Base-by-base conservation (phyloP, 1,140 invertebrate genomes). In the Wasmannia auropunctata region DNA sequence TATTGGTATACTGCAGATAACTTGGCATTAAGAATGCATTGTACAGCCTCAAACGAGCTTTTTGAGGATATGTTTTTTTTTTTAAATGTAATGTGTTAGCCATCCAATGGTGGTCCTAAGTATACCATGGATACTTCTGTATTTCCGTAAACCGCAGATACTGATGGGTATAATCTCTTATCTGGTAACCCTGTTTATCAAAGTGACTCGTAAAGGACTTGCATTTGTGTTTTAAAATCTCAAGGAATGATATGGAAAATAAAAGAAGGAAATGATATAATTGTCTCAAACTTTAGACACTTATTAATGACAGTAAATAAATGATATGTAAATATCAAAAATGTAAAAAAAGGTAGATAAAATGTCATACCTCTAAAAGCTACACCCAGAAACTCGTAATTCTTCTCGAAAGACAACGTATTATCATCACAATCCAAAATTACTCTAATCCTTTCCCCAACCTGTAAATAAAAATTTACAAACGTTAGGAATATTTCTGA, bases 71-170 rank as follows among this genome's bases (percentile, higher is more conserved):
- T 87, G 49, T 90, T 37, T 90, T 62, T 87, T 54, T 54, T 43
- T 51, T 63, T 63, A 10, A 77, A 86, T 74, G 81, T 87, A 87
- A 86, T 88, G 77, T 95, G 95, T 97, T 97, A 99, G 93, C 99
- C 99, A 97, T 99, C 98, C 91, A 99, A 94, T 25, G 99, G 99
- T 65, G 97, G 97, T 85, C 99, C 99, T 88, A 99, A 95, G 95
- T 99, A 99, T n/a, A 99, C 98, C 99, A 99, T 99, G 34, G 99
- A 99, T n/a, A 99, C 98, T 96, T 99, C 99, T 43, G 99, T 99
- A 94, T 99, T 99, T 86, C 99, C 99, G 96, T 99, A 99, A 46
- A 99, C 99, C 74, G 99, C 99, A 80, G 99, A 99, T 84, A 99
- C 98, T 85, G 99, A 98, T 81, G 99, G 99, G 95, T 98, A 99